Evolutionary conservation across 1,140 invertebrate genomes (phyloP), one percentile per base, ranked within the genome.

Genomic region (Saxidomus purpurata): DNA sequence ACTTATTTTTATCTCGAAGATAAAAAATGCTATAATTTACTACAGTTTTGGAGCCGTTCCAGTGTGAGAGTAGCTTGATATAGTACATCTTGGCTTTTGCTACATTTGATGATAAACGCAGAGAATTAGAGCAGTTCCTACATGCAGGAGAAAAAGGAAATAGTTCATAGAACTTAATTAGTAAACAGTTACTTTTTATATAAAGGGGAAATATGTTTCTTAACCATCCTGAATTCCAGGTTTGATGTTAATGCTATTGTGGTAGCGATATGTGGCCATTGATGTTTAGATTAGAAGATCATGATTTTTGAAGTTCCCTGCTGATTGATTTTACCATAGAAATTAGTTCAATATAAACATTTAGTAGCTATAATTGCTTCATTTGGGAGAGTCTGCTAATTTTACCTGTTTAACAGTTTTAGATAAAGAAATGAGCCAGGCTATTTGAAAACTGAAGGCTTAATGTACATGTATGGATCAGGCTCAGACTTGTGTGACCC

Each of bases 81-180:
- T 67, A 34, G n/a, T 67, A 67, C 61, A 67, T 67, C n/a, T 9
- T 28, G 31, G 61, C n/a, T 67, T 9, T 31, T 31, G 11, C 9
- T 36, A 67, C 61, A 34, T 34, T 67, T 67, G 61, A 67, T 67
- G 61, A 28, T 67, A 67, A 67, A 36, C 34, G 34, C 61, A 28
- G 61, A 36, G n/a, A 36, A 67, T 34, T 67, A 34, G 3, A 28
- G 28, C 61, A n/a, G n/a, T n/a, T n/a, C n/a, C n/a, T n/a, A n/a
- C n/a, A 67, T 67, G 34, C 61, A 28, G n/a, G n/a, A 67, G 61
- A 31, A 67, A 34, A 67, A 67, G 34, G 61, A 28, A 67, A 67
- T 36, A 67, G 3, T 67, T 67, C 19, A 67, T 22, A 9, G 25
- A n/a, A 67, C 31, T 28, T 67, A 67, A 67, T 67, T 67, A 36